Percentiles rank a stretch among this genome's conserved stretches.
These are phyloP conservation scores for Melanophora roralis DNA, from an alignment of 2,888 invertebrate genomes.

Conservation along the genomic window DNA sequence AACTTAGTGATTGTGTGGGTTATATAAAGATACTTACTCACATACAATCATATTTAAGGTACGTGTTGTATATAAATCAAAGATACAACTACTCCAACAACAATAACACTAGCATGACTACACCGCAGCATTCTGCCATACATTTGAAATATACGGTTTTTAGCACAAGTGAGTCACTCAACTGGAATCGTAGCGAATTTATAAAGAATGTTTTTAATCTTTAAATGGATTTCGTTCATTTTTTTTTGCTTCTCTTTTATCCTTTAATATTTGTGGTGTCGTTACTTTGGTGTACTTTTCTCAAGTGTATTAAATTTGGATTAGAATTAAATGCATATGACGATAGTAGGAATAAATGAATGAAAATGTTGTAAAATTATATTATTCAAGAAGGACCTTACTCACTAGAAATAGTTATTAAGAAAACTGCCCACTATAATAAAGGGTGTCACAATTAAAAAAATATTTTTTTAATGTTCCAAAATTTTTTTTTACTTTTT, in stretches of 20 bases:
- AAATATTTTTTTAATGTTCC: no score
- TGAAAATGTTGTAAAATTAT: no score
- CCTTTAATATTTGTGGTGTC: background rate
- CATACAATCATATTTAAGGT: constrained; percentile 64
- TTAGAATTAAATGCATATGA: no score
- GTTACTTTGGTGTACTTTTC: background rate
- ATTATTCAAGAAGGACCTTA: no score
- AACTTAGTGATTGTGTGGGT: constrained; percentile 60
- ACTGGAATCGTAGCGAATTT: constrained; percentile 33
- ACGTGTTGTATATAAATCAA: constrained; percentile 11
- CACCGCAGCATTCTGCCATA: background rate
- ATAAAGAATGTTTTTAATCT: constrained; percentile 22
- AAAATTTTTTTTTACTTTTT: no score
- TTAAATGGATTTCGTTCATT: constrained; percentile 15
- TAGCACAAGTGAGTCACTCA: constrained; percentile 32
- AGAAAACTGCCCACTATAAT: no score
- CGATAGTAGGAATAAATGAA: no score
- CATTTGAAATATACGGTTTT: constrained; percentile 7
- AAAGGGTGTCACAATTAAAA: no score
- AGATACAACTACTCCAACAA: constrained; percentile 14
- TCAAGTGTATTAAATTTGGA: no score
- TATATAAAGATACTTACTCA: constrained; percentile 35
- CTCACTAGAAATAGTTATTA: no score
- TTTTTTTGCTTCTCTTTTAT: background rate
- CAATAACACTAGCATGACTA: background rate